These are phyloP conservation scores for Rhamphomyia laevipes DNA, from an alignment of 2,888 invertebrate genomes.

Conservation along the genomic window DNA sequence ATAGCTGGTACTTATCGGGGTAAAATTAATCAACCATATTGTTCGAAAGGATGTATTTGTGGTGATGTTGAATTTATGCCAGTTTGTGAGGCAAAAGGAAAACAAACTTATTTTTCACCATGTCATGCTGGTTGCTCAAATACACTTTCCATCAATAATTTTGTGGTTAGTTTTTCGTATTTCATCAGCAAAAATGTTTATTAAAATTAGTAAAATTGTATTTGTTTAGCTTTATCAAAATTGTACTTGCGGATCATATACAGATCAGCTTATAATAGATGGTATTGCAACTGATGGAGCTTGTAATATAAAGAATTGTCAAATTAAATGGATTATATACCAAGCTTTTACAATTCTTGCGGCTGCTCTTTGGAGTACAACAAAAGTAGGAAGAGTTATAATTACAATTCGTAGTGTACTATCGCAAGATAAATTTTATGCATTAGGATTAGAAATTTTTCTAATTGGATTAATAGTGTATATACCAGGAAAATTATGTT, in stretches of 20 bases:
- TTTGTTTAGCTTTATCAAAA: constrained; percentile 38
- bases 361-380: constrained; percentile 32
- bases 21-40: constrained; percentile 38
- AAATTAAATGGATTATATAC: constrained; percentile 40
- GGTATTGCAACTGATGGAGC: constrained; percentile 42
- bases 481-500: constrained; percentile 51
- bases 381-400: constrained; percentile 39
- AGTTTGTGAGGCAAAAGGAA: constrained; percentile 45
- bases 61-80: constrained; percentile 44
- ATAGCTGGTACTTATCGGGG: constrained; percentile 40
- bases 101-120: constrained; percentile 53
- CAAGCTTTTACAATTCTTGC: constrained; percentile 37
- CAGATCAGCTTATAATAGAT: constrained; percentile 16
- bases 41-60: constrained; percentile 46
- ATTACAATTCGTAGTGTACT: constrained; percentile 44
- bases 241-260: constrained; percentile 40
- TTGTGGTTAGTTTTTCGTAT: constrained; percentile 23
- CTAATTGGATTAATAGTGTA: constrained; percentile 45
- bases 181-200: not conserved
- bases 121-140: constrained; percentile 59
- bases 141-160: constrained; percentile 35
- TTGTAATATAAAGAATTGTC: constrained; percentile 41
- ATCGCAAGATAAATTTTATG: constrained; percentile 48
- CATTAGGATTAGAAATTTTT: constrained; percentile 45
- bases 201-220: constrained; percentile 1